Base-by-base conservation (phyloP, 2,888 invertebrate species). In the Scelioninae gen. 1 region DNA sequence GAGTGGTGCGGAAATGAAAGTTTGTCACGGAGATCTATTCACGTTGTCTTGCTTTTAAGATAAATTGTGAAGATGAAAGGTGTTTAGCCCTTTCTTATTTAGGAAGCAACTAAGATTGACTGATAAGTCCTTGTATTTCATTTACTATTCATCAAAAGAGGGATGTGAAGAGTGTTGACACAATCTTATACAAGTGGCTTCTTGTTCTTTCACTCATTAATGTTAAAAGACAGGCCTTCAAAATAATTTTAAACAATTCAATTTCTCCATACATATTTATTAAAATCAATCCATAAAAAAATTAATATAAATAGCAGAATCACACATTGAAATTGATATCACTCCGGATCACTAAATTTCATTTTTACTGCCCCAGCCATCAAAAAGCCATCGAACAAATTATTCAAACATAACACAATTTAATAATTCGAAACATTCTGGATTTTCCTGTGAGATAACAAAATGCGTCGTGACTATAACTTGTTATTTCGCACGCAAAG, bases 41-140 rank as follows among this genome's bases (percentile, higher is more conserved):
- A 72, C 9, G 58, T 16, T 11, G 29, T 32, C 13, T 43, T 10
- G 49, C 58, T 38, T 51, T 63, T 32, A 58, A 79, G 78, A 79
- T 72, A 79, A 72, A 72, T 29, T 71, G 51, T 31, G 65, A 11
- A 58, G 71, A 71, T 79, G 71, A 63, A 65, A 55, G 29, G 43
- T 66, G 71, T 34, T 62, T 58, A 79, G 72, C 78, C 71, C 71
- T 66, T 79, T 72, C 71, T 65, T 72, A 60, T 72, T 79, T 71
- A 58, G 31, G 58, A 15, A 65, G 51, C 65, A 62, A 34, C 55
- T 51, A 53, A 72, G 65, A 79, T 72, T 51, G 15, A 40, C 16
- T 16, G 78, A 65, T 65, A 79, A 72, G 71, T 40, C 51, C 15
- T 65, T 15, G 43, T 11, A 40, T 8, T 38, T 34, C 43, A 34